A percentile compares a stretch with the other conserved stretches of the same genome.
Evolutionary conservation across 2,888 invertebrate genomes (phyloP).

Genomic region (Drosophila prolongata): DNA sequence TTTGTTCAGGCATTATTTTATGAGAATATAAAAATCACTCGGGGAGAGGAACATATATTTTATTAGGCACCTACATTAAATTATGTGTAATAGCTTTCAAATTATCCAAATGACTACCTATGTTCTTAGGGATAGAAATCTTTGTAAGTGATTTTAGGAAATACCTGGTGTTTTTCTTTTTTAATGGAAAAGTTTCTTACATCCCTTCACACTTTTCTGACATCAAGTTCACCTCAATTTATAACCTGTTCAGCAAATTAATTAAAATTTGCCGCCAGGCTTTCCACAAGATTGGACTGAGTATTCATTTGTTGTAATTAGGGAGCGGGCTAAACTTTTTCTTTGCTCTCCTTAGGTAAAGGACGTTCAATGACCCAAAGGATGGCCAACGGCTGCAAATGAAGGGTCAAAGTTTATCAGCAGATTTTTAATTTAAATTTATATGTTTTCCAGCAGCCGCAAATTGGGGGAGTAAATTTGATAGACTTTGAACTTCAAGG

Average conservation of each 20-base stretch:
- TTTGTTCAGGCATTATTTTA: slow-evolving; percentile 31
- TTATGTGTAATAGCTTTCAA: slow-evolving; percentile 7
- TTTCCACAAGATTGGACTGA: slow-evolving; percentile 29
- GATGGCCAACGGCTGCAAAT: slow-evolving; percentile 18
- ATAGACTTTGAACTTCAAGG: slow-evolving; percentile 17
- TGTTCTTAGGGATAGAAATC: background rate
- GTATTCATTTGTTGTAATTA: slow-evolving; percentile 46
- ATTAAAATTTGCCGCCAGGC: slow-evolving; percentile 49
- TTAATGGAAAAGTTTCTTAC: background rate
- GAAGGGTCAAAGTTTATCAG: slow-evolving; percentile 43
- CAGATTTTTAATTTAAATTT: slow-evolving; percentile 47
- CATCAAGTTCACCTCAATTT: slow-evolving; percentile 31
- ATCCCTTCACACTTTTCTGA: background rate
- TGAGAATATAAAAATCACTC: slow-evolving; percentile 24
- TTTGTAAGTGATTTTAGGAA: too few relatives aligned
- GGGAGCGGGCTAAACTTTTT: slow-evolving; percentile 1
- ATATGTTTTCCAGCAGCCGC: slow-evolving; percentile 36
- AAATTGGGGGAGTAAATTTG: slow-evolving; percentile 11
- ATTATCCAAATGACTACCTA: slow-evolving; percentile 7
- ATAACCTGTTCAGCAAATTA: slow-evolving; percentile 42
- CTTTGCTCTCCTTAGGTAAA: background rate
- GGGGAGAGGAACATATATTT: background rate
- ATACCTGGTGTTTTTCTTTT: too few relatives aligned
- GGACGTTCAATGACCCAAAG: slow-evolving; percentile 26
- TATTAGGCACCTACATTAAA: slow-evolving; percentile 14